Base-by-base conservation (phyloP, 1,140 invertebrate species). In the Penaeus indicus region DNA sequence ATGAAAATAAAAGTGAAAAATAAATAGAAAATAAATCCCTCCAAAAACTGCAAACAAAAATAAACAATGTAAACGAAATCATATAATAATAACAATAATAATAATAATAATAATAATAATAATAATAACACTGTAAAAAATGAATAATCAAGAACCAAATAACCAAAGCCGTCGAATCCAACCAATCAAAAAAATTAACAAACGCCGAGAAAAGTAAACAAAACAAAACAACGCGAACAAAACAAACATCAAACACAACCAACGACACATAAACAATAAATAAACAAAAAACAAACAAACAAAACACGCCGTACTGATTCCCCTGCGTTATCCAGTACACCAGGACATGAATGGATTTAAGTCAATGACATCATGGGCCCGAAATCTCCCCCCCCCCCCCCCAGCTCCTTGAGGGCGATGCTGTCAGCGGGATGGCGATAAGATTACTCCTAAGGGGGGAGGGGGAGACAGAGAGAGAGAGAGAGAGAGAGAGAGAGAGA, bases 401-500 rank as follows among this genome's bases (percentile, higher is more conserved):
- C 27, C 67, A n/a, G 0, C 67, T 27, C 11, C 47, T 47, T 69
- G 67, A n/a, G 16, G 22, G 16, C 16, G 67, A n/a, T 69, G 67
- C 16, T 69, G 67, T 69, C 67, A 47, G 47, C 47, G 47, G 47
- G 47, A 47, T 47, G 47, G 47, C 7, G 47, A 47, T 69, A n/a
- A 19, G 67, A n/a, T 69, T 27, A 69, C 22, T 69, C 27, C 8
- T 18, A 2, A 27, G 7, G 67, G 16, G 8, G 27, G 27, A 69
- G 22, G 67, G 27, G 22, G 32, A 32, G 67, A 69, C 3, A 69
- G 22, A 69, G 67, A 69, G 67, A 69, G 67, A 69, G 22, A 69
- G 67, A 69, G 67, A 69, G 67, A 69, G 67, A 69, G 67, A 69
- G 67, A 69, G 67, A 69, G 67, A 69, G 67, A 69, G 67, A 69